phyloP scores from a whole-genome alignment of 2,113 vertebrate species.

The Oenanthe oenanthe region DNA sequence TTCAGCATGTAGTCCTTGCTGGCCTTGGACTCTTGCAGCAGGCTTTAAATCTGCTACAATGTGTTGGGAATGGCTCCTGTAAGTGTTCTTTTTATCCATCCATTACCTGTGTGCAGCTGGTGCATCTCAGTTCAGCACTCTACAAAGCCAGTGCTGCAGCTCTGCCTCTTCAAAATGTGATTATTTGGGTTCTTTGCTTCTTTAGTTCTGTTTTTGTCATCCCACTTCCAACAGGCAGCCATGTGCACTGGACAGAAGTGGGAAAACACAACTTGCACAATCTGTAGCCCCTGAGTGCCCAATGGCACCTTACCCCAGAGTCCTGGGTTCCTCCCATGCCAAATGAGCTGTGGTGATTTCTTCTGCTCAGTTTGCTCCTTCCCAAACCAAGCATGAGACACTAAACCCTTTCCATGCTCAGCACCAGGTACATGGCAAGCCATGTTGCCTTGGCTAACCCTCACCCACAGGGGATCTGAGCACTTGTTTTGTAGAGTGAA shows the following conservation, averaged over 20 bases:
- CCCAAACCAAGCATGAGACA: neutral
- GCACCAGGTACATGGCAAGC: neutral
- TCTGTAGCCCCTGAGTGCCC: neutral
- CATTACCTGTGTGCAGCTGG: neutral
- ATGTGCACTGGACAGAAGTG: neutral
- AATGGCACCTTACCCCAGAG: neutral
- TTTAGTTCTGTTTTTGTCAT: neutral
- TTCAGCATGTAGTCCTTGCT: neutral
- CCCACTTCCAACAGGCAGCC: neutral
- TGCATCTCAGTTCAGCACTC: neutral
- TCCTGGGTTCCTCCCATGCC: neutral
- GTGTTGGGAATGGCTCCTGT: neutral
- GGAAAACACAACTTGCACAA: neutral
- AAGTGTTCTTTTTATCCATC: neutral
- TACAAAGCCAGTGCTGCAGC: neutral
- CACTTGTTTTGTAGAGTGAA: neutral
- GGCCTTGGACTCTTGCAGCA: neutral
- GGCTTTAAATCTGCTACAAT: neutral
- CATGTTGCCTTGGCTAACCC: fast-evolving
- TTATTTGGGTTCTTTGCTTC: neutral
- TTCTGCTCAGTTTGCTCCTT: neutral
- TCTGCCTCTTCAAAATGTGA: neutral
- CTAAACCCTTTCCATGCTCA: fast-evolving
- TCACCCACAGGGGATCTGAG: fast-evolving
- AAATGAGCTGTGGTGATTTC: neutral